Evolutionary conservation across 2,113 vertebrate genomes (phyloP), one percentile per base, ranked within the genome.

Genomic region (Hypanus sabinus): DNA sequence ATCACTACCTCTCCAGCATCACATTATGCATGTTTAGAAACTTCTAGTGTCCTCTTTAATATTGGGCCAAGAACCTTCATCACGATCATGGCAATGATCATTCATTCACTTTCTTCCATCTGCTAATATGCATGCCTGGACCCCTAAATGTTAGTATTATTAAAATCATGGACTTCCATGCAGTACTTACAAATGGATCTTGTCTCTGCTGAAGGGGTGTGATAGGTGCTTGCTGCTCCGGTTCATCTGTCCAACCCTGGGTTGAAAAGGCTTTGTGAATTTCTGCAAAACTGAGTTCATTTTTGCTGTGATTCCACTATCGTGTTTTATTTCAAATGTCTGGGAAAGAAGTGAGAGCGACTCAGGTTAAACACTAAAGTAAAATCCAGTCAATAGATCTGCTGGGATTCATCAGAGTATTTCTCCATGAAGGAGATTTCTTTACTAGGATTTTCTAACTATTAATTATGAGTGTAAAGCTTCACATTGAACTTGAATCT

Each of bases 151-250:
- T 30, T 27, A 85, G 12, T 12, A n/a, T 62, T 27, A 85, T 18
- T 12, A n/a, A 87, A 30, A 30, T 85, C 11, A 57, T 85, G 20
- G 4, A 14, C 12, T 30, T 87, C n/a, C 57, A 27, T 73, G 22
- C 71, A 65, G 1, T 94, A 98, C 98, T 99, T 96, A 99, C 99
- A 99, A 96, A 95, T 99, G 97, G 94, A 99, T 97, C 94, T 98
- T 99, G 94, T 99, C 98, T 96, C 99, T 97, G 96, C 98, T 98
- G 94, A 99, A 99, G 0, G 98, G 97, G 5, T 99, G 98, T 75
- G 98, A 98, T 36, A 99, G 97, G 88, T 95, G 98, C 95, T 99
- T 99, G 95, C 97, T 98, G 94, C 95, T 96, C 91, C 95, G 97
- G 94, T 95, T 95, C 94, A 95, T 81, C 76, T 96, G 97, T 93